Conservation (phyloP, 2,797 vertebrate species). For the Sebastiscus albofasciatus region DNA sequence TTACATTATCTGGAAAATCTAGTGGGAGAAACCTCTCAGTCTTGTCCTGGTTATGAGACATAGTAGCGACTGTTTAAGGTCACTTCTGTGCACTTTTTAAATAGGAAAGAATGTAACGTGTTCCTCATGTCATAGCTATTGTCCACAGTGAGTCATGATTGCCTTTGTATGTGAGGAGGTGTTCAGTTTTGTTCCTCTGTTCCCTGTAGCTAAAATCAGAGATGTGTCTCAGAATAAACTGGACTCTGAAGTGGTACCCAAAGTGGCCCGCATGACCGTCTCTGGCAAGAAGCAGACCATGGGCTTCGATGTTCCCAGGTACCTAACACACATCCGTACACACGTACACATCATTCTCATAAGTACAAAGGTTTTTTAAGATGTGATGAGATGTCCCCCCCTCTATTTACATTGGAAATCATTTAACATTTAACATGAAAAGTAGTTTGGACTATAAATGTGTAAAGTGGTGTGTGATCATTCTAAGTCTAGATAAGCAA, state of each 20-base stretch:
- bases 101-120: not conserved
- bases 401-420: not conserved
- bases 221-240: conserved; percentile 82
- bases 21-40: not conserved
- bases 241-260: conserved; percentile 93
- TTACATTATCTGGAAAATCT: not conserved
- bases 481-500: not conserved
- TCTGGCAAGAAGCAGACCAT: conserved; percentile 98
- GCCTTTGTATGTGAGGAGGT: conserved; percentile 13
- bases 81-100: not conserved
- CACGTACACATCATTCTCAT: not conserved
- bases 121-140: not conserved
- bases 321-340: conserved; percentile 48
- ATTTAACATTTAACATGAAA: not conserved
- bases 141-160: conserved; percentile 3
- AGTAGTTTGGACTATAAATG: not conserved
- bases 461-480: not conserved
- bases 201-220: conserved; percentile 86
- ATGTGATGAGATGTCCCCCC: not conserved
- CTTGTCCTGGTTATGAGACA: not conserved
- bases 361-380: not conserved
- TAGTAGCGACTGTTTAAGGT: not conserved
- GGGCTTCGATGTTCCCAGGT: conserved; percentile 98
- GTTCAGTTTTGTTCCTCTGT: conserved; percentile 37
- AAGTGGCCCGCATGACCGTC: conserved; percentile 97